Evolutionary conservation across 2,113 vertebrate genomes (phyloP), one percentile per base, ranked within the genome.

Genomic region (Clinocottus analis): DNA sequence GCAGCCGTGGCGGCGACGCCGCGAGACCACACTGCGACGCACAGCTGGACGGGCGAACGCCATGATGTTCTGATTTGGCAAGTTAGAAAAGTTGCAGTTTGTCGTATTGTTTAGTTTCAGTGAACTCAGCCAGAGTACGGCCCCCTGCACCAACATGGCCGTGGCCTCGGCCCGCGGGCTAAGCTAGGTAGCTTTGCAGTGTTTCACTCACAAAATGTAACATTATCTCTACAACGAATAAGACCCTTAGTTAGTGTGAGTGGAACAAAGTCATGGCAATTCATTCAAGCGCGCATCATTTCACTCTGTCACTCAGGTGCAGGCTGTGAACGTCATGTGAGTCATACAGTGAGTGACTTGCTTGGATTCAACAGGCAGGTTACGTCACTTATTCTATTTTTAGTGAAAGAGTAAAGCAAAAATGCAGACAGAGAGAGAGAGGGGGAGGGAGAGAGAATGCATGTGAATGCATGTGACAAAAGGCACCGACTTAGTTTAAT

Each of bases 301-400:
- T 74, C 59, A 66, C 62, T 69, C 43, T 10, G 45, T 75, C 61
- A 63, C 29, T 79, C 37, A 37, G 63, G 51, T 62, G 33, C 79
- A 35, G 67, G 63, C 78, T 77, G 47, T 64, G n/a, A n/a, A n/a
- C n/a, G 85, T 4, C 64, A 77, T 62, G 75, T 81, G 85, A 90
- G 68, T 90, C 72, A 82, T 4, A 19, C 59, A 4, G 23, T 84
- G 75, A 87, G 23, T 84, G 78, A 87, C 67, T 87, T 78, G 84
- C 58, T 45, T 65, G 61, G 47, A 75, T 68, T 77, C 27, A 69
- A 23, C 6, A 33, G 56, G 69, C 65, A 19, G 72, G 1, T 9
- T 31, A 67, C 66, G 84, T 65, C 25, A 68, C 23, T 79, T 68
- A 63, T 78, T 58, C 19, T 11, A 56, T 63, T 25, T 69, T n/a